Conservation (phyloP, 23 tunicate genomes). For the Trididemnum clinides region DNA sequence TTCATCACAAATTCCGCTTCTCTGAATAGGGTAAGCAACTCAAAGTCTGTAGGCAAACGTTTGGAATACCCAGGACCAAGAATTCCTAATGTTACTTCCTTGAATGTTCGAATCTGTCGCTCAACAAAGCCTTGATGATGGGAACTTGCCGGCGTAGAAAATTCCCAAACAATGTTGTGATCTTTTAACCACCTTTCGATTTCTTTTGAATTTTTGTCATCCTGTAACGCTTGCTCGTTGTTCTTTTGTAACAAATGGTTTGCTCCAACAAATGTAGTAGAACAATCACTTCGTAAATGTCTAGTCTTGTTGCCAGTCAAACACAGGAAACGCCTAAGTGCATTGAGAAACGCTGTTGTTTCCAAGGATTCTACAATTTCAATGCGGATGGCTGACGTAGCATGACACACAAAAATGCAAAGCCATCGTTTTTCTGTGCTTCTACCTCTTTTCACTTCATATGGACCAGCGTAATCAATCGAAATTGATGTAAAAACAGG, state of each 20-base stretch:
- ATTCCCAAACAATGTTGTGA: not conserved
- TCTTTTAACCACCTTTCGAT: not conserved
- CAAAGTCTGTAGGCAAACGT: slow-evolving; percentile 5
- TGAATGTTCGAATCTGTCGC: not conserved
- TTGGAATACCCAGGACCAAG: not conserved
- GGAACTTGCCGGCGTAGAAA: not conserved
- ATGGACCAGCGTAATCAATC: slow-evolving; percentile 8
- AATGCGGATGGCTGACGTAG: not conserved
- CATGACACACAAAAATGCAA: not conserved
- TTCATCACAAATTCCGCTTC: slow-evolving; percentile 10
- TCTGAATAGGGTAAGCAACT: not conserved
- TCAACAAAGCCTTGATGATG: not conserved
- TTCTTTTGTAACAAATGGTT: not conserved
- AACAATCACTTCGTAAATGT: not conserved
- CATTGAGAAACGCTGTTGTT: not conserved
- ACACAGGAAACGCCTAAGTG: not conserved
- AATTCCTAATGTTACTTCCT: not conserved
- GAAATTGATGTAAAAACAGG: not conserved
- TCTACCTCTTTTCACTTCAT: slow-evolving; percentile 4
- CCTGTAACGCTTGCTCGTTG: not conserved
- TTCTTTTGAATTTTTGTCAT: not conserved
- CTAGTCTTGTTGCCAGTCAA: not conserved
- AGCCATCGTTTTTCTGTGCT: not conserved
- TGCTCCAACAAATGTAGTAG: not conserved
- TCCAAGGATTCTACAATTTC: not conserved